A percentile compares a stretch with the other conserved stretches of the same genome.
Evolutionary conservation across 2,888 invertebrate species (phyloP).

Genomic region (Netelia melanura): DNA sequence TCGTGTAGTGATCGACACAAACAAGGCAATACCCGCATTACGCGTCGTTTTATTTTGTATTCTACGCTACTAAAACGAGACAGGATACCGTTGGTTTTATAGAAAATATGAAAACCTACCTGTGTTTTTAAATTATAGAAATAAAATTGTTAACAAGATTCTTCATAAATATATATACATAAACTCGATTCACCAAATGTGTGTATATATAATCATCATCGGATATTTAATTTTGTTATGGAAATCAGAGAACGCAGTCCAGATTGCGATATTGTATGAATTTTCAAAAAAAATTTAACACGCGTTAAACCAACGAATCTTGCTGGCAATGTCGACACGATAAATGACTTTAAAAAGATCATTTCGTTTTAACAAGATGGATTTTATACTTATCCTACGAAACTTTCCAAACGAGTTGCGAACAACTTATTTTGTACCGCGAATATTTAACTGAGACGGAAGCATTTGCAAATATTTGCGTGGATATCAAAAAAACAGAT

Average conservation of each 20-base stretch:
- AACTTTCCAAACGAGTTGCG: not conserved
- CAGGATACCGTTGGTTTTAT: slow-evolving; percentile 3
- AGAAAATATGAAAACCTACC: slow-evolving; percentile 25
- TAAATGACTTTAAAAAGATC: not conserved
- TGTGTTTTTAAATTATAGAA: slow-evolving; percentile 28
- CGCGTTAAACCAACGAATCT: not conserved
- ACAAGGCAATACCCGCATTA: not conserved
- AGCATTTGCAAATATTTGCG: not conserved
- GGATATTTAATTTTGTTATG: not conserved
- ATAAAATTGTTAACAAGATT: slow-evolving; percentile 32
- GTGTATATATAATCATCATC: not conserved
- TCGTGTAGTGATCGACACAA: not conserved
- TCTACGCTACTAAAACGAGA: not conserved
- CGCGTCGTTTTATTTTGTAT: not conserved
- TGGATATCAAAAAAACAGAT: slow-evolving; percentile 11
- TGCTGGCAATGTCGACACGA: not conserved
- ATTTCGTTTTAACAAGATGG: not conserved
- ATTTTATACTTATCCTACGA: not conserved
- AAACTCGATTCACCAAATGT: not conserved
- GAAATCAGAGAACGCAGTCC: too few relatives aligned
- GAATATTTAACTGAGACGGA: not conserved
- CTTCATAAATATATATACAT: slow-evolving; percentile 35
- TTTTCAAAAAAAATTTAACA: not conserved
- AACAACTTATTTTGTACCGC: not conserved
- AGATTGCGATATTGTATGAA: not conserved